A percentile compares a stretch with the other conserved stretches of the same genome.
phyloP scores from a whole-genome alignment of 92 coral and sea anemone genomes.

The Pocillopora meandrina region DNA sequence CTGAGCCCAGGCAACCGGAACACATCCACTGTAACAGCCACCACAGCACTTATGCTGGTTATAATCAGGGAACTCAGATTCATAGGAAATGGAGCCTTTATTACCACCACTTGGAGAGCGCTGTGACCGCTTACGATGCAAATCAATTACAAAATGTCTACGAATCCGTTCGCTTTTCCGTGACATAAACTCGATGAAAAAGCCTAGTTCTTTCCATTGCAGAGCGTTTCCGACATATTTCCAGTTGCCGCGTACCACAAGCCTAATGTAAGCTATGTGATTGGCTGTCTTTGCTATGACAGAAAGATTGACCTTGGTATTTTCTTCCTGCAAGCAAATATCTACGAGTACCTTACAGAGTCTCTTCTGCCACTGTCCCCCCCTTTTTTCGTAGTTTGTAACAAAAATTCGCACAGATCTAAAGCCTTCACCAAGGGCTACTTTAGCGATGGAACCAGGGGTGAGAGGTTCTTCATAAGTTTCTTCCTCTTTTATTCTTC shows the following conservation, averaged over 20 bases:
- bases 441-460: slow-evolving; percentile 15
- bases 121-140: slow-evolving; percentile 3
- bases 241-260: slow-evolving; percentile 25
- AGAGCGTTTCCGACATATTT: slow-evolving; percentile 7
- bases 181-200: slow-evolving; percentile 2
- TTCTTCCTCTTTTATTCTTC: neutral
- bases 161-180: slow-evolving; percentile 1
- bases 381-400: neutral
- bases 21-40: slow-evolving; percentile 51
- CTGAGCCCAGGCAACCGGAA: slow-evolving; percentile 69
- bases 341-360: slow-evolving; percentile 35
- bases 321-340: slow-evolving; percentile 1
- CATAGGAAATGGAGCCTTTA: slow-evolving; percentile 13
- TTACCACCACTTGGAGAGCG: neutral
- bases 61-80: slow-evolving; percentile 48
- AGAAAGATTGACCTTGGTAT: slow-evolving; percentile 2
- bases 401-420: neutral
- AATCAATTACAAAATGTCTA: slow-evolving; percentile 21
- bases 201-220: slow-evolving; percentile 18
- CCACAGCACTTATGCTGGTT: slow-evolving; percentile 51
- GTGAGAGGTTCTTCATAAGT: slow-evolving; percentile 5
- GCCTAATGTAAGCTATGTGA: slow-evolving; percentile 10
- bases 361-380: slow-evolving; percentile 21
- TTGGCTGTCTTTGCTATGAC: slow-evolving; percentile 27
- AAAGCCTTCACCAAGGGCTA: slow-evolving; percentile 23